phyloP scores from a whole-genome alignment of 2,888 invertebrate species.

The Eristalis tenax region DNA sequence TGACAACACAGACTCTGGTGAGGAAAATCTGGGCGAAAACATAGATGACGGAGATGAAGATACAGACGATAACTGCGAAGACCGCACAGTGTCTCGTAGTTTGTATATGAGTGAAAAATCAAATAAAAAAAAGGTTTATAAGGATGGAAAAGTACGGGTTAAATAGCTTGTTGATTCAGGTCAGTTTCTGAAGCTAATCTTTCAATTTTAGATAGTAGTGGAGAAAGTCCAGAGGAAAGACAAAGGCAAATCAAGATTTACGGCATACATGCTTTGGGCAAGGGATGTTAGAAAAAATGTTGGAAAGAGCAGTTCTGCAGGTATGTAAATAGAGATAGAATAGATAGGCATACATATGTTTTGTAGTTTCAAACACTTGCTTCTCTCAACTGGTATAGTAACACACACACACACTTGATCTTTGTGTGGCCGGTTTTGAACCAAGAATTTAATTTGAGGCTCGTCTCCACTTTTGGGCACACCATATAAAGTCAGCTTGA shows the following conservation, averaged over 20 bases:
- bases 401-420: no score
- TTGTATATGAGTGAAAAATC: constrained; percentile 91
- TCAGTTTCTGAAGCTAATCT: constrained; percentile 51
- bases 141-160: constrained; percentile 82
- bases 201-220: constrained; percentile 81
- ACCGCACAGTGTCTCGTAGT: constrained; percentile 79
- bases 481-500: no score
- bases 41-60: constrained; percentile 74
- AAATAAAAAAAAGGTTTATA: constrained; percentile 87
- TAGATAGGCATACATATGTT: no score
- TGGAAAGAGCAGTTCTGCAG: constrained; percentile 28
- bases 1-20: constrained; percentile 68
- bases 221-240: constrained; percentile 90
- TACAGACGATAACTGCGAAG: constrained; percentile 76
- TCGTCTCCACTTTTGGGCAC: no score
- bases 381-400: no score
- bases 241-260: constrained; percentile 90
- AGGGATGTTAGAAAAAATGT: constrained; percentile 90
- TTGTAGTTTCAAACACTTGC: not conserved
- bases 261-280: constrained; percentile 96
- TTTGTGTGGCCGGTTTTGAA: no score
- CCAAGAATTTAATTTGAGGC: no score
- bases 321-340: constrained; percentile 5
- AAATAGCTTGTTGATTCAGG: not conserved
- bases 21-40: constrained; percentile 69